Conservation (phyloP, 2,888 invertebrate genomes). For the Sphecodes monilicornis region DNA sequence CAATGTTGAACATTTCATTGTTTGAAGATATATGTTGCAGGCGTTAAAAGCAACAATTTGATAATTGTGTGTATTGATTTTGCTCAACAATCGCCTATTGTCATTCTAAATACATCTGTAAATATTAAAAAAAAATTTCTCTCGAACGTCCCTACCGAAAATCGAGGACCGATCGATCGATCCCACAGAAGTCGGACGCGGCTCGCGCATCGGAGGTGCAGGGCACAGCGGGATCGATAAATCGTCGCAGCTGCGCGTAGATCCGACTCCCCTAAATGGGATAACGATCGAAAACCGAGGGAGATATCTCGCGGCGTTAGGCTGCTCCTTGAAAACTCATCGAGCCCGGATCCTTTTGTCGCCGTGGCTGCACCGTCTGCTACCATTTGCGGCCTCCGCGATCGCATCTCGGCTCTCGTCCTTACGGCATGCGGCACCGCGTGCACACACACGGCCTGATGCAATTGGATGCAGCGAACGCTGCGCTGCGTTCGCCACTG, state of each 20-base stretch:
- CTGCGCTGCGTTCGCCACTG: conserved; percentile 61
- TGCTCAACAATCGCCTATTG: too few relatives aligned
- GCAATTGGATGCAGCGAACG: conserved; percentile 57
- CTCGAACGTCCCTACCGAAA: background rate
- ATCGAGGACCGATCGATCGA: background rate
- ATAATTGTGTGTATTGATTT: too few relatives aligned
- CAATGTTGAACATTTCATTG: too few relatives aligned
- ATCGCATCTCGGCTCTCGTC: conserved; percentile 66
- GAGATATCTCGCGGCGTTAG: conserved; percentile 67
- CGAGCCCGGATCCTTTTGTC: conserved; percentile 62
- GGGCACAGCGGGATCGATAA: conserved; percentile 32
- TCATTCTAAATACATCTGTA: too few relatives aligned
- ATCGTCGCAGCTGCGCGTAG: conserved; percentile 57
- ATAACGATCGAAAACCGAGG: conserved; percentile 76
- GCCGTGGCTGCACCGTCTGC: conserved; percentile 41
- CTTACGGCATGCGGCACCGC: conserved; percentile 60
- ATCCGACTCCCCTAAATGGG: conserved; percentile 69
- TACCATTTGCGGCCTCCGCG: conserved; percentile 71
- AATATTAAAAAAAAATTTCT: background rate
- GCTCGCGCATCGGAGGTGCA: background rate
- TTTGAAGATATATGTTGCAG: too few relatives aligned
- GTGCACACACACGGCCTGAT: conserved; percentile 43
- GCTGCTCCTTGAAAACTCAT: conserved; percentile 62
- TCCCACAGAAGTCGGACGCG: background rate
- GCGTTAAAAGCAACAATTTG: too few relatives aligned